Base-by-base conservation (phyloP, 2,888 invertebrate genomes). In the Conomelus anceps region DNA sequence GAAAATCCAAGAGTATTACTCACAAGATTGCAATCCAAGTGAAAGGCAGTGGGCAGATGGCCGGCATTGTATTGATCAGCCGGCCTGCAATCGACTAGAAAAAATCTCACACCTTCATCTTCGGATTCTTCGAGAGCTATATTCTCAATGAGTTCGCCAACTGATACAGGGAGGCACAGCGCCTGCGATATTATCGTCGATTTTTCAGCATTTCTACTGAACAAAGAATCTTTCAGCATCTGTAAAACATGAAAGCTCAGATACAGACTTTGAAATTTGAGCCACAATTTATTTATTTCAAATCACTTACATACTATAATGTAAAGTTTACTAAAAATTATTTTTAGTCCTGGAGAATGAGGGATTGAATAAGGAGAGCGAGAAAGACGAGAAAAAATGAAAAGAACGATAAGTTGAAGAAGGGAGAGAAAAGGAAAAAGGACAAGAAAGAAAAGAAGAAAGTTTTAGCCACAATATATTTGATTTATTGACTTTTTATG, bases 21-120 rank as follows among this genome's bases (percentile, higher is more conserved):
- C 92, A 96, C 96, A 92, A 99, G 94, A 93, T 98, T 98, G 92
- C 99, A 98, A 93, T 99, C 99, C 91, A 99, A 95, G 94, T 99
- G 99, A 94, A 99, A 99, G 89, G 99, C 99, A 88, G 99, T 99
- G 0, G 98, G 97, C 91, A 99, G 95, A 94, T 99, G 99, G 0
- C 99, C 99, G 89, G 97, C 96, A 94, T 99, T 99, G 93, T 99
- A 99, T 92, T 99, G 99, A 91, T 99, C 98, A 17, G 98, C 96
- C 11, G 99, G 98, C 91, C 99, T 95, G 93, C 99, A 99, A 93
- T 99, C 99, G 11, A 99, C 98, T 91, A 99, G 94, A 93, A 99
- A 99, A 93, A 99, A 99, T 92, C 97, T 95, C 0, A 97, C 96
- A 17, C 93, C 92, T 89, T 94, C 94, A 11, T 94, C 93, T 41